A percentile compares a stretch with the other conserved stretches of the same genome.
Conservation (phyloP, 1,140 invertebrate species). For the Drosophila jambulina region DNA sequence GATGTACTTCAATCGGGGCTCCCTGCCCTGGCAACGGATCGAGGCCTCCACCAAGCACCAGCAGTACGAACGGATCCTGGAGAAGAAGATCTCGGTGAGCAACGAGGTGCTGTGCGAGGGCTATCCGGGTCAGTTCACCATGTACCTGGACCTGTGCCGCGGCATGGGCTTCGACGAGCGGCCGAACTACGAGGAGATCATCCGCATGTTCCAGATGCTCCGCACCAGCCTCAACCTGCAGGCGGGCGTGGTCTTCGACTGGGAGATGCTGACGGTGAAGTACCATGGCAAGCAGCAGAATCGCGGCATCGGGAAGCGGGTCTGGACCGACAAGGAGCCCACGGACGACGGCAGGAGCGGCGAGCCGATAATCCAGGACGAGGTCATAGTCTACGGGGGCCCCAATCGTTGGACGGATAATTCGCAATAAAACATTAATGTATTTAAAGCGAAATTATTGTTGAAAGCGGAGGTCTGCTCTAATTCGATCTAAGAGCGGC, state of each 20-base stretch:
- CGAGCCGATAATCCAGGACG: slow-evolving; percentile 42
- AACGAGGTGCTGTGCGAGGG: slow-evolving; percentile 96
- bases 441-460: not conserved
- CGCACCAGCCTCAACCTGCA: slow-evolving; percentile 88
- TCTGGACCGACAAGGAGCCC: not conserved
- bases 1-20: slow-evolving; percentile 97
- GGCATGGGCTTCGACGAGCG: slow-evolving; percentile 96
- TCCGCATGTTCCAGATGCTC: slow-evolving; percentile 98
- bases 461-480: not conserved
- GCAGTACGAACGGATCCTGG: slow-evolving; percentile 98
- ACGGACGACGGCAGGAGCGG: slow-evolving; percentile 46
- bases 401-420: not conserved
- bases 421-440: not conserved
- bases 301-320: slow-evolving; percentile 20
- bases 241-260: slow-evolving; percentile 99
- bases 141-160: slow-evolving; percentile 98
- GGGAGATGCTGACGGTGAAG: slow-evolving; percentile 99
- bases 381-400: slow-evolving; percentile 18
- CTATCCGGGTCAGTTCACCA: slow-evolving; percentile 97
- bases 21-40: slow-evolving; percentile 96
- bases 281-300: slow-evolving; percentile 59
- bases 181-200: slow-evolving; percentile 96
- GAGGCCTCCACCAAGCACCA: slow-evolving; percentile 97
- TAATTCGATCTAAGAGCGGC: not conserved
- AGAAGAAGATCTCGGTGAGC: slow-evolving; percentile 98